Evolutionary conservation across 2,888 invertebrate species (phyloP).

Genomic region (Eilema depressum): DNA sequence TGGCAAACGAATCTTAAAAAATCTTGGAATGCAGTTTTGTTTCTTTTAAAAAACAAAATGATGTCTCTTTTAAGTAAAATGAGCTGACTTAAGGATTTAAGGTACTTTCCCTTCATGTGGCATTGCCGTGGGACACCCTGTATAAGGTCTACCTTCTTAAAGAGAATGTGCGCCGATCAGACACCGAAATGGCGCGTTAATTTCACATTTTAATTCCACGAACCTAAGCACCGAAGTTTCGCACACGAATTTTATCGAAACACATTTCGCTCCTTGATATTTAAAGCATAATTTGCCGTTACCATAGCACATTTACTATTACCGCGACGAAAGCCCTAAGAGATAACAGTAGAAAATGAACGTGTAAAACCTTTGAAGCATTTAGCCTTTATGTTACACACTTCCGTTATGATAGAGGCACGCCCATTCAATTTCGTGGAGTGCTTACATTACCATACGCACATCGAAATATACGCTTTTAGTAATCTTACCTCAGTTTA

Average conservation of each 20-base stretch:
- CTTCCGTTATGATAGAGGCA: slow-evolving; percentile 44
- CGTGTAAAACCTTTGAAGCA: slow-evolving; percentile 41
- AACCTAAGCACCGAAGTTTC: neutral
- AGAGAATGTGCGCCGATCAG: neutral
- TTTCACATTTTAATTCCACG: neutral
- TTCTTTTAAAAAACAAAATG: no score
- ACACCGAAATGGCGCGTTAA: neutral
- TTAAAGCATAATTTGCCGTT: slow-evolving; percentile 20
- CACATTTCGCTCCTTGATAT: slow-evolving; percentile 12
- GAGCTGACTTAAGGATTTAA: no score
- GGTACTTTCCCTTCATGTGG: no score
- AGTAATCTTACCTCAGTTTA: slow-evolving; percentile 22
- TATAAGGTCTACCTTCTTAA: neutral
- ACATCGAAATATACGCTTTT: slow-evolving; percentile 30
- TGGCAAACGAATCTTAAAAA: no score
- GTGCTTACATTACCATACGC: slow-evolving; percentile 45
- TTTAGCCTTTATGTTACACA: slow-evolving; percentile 52
- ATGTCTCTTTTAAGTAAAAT: no score
- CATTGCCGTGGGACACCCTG: no score
- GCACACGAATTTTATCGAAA: neutral
- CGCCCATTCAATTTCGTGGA: slow-evolving; percentile 54
- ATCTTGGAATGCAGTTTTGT: no score
- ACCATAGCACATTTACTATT: slow-evolving; percentile 17
- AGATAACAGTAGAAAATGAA: slow-evolving; percentile 26
- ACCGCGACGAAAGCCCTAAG: slow-evolving; percentile 14